A percentile compares a stretch with the other conserved stretches of the same genome.
Evolutionary conservation across 2,113 vertebrate genomes (phyloP).

Genomic region (Panthera uncia): DNA sequence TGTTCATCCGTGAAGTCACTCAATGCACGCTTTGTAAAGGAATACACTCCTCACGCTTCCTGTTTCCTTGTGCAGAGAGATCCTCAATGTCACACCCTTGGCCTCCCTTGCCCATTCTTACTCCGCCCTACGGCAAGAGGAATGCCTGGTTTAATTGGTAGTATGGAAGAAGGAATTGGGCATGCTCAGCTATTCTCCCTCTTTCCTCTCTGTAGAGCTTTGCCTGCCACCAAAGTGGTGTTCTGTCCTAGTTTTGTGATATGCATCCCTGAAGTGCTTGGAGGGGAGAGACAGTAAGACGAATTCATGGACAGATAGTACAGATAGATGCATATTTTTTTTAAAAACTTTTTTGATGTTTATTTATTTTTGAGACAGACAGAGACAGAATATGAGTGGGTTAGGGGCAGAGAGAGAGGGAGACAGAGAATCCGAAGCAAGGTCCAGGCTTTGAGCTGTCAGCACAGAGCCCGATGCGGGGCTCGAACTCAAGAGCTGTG

Average conservation of each 20-base stretch:
- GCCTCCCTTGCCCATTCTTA: background rate
- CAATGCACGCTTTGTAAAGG: background rate
- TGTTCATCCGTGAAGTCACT: background rate
- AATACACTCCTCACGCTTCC: background rate
- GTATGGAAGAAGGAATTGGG: background rate
- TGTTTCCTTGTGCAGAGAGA: background rate
- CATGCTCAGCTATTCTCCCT: background rate
- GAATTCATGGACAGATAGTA: background rate
- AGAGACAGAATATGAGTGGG: too few relatives aligned
- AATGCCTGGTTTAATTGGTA: background rate
- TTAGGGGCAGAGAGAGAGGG: too few relatives aligned
- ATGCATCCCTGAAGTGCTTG: background rate
- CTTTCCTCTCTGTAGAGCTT: background rate
- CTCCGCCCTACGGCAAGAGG: background rate
- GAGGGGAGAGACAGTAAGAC: background rate
- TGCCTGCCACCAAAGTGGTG: background rate
- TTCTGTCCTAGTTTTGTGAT: background rate
- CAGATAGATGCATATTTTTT: background rate
- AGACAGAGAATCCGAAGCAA: too few relatives aligned
- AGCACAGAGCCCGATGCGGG: too few relatives aligned
- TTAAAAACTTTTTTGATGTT: too few relatives aligned
- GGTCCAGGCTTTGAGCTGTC: too few relatives aligned
- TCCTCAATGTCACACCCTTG: background rate
- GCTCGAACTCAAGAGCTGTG: too few relatives aligned
- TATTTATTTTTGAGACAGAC: too few relatives aligned